Conservation (phyloP, 2,113 vertebrate species). For the Nestor notabilis region DNA sequence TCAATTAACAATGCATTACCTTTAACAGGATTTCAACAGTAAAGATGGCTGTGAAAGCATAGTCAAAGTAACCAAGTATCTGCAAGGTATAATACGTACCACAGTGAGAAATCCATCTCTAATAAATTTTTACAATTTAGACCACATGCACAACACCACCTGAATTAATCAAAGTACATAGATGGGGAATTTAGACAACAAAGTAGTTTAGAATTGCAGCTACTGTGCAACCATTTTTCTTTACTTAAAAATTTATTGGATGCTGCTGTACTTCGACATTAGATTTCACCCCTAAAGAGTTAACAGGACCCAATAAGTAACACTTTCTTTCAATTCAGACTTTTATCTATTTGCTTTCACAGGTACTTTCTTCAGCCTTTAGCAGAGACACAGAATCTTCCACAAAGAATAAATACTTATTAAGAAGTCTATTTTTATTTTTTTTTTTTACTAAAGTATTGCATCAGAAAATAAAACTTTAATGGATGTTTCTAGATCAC, state of each 20-base stretch:
- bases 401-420: not conserved
- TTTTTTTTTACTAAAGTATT: not conserved
- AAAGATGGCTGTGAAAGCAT: conserved; percentile 99
- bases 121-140: not conserved
- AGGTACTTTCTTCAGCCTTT: not conserved
- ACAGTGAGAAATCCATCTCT: conserved; percentile 61
- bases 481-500: not conserved
- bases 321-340: not conserved
- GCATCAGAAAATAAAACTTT: not conserved
- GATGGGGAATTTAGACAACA: not conserved
- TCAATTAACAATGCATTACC: conserved; percentile 86
- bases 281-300: not conserved
- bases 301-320: not conserved
- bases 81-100: conserved; percentile 88
- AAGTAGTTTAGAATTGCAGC: not conserved
- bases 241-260: not conserved
- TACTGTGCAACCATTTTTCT: not conserved
- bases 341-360: not conserved
- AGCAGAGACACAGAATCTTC: not conserved
- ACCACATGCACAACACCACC: not conserved
- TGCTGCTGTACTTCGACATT: not conserved
- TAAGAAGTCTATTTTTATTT: not conserved
- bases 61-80: conserved; percentile 99
- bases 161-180: not conserved
- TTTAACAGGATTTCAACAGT: conserved; percentile 99